Conservation (phyloP, 2,797 vertebrate genomes). For the Ctenosaura bakeri region DNA sequence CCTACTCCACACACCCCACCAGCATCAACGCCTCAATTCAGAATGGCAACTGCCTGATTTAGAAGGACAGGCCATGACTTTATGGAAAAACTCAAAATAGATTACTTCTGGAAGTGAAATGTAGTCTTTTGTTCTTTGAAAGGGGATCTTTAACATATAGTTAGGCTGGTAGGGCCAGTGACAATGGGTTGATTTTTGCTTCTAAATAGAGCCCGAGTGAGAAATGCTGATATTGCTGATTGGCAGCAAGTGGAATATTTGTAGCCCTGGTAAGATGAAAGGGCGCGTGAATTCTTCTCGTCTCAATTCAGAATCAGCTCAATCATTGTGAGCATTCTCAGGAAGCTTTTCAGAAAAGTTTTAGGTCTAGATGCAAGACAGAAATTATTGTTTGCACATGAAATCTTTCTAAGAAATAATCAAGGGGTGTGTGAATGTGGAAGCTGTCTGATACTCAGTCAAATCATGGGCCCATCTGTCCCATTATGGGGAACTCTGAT, state of each 20-base stretch:
- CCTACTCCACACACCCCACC: not conserved
- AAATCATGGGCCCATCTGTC: too few relatives aligned
- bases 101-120: not conserved
- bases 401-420: not conserved
- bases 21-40: not conserved
- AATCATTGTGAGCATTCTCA: not conserved
- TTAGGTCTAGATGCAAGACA: not conserved
- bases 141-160: not conserved
- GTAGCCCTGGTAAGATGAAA: not conserved
- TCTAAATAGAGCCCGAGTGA: not conserved
- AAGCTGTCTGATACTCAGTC: too few relatives aligned
- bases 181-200: not conserved
- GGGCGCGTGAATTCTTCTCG: not conserved
- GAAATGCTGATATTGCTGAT: not conserved
- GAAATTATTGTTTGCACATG: too few relatives aligned
- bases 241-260: not conserved
- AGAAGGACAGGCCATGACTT: conserved; percentile 30
- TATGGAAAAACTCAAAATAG: conserved; percentile 19
- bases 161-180: not conserved
- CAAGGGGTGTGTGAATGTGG: not conserved
- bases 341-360: not conserved
- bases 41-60: conserved; percentile 8
- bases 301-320: not conserved
- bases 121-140: not conserved
- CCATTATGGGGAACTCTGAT: too few relatives aligned